Conservation (phyloP, 2,888 invertebrate species). For the Rhopalosiphum nymphaeae region DNA sequence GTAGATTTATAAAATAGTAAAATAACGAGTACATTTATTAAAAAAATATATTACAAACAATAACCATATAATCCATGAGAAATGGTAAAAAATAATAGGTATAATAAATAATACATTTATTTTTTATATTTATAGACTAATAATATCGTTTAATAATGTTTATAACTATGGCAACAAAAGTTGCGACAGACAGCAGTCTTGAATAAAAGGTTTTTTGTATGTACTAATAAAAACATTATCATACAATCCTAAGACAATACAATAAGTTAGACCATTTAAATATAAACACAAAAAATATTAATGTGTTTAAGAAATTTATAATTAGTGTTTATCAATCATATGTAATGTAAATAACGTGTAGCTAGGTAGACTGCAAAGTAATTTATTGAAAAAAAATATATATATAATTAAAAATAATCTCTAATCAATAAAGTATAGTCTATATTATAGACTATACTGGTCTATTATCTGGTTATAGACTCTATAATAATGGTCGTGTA, state of each 20-base stretch:
- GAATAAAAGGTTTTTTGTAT: not conserved
- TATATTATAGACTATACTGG: no score
- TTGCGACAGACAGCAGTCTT: not conserved
- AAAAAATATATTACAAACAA: not conserved
- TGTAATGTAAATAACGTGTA: not conserved
- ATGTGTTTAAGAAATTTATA: not conserved
- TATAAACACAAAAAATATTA: not conserved
- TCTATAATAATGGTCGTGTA: not conserved
- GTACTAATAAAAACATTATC: not conserved
- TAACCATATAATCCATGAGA: not conserved
- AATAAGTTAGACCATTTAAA: not conserved
- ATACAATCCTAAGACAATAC: not conserved
- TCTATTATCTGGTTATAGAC: no score
- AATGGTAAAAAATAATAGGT: not conserved
- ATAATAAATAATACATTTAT: not conserved
- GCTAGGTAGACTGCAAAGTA: not conserved
- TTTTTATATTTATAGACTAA: not conserved
- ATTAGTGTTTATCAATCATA: not conserved
- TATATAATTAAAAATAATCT: not conserved
- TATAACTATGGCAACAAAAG: not conserved
- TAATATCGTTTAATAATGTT: not conserved
- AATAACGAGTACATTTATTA: not conserved
- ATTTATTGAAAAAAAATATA: not conserved
- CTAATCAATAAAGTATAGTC: no score
- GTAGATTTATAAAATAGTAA: not conserved